Conservation (phyloP, 2,888 invertebrate genomes). For the Clunio marinus region DNA sequence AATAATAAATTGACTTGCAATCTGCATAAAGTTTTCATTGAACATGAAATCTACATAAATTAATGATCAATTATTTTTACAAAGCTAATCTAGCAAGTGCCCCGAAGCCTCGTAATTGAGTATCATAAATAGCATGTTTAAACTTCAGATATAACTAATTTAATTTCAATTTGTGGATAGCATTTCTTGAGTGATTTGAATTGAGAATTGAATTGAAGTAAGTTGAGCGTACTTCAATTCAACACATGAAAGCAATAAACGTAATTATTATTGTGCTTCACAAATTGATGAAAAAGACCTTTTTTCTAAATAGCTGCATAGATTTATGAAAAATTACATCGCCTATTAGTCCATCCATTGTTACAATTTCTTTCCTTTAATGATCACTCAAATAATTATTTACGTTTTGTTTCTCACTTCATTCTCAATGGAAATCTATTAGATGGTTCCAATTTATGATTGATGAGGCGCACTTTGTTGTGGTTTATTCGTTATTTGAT, state of each 20-base stretch:
- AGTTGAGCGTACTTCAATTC: neutral
- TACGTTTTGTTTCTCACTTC: neutral
- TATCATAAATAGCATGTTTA: slow-evolving; percentile 1
- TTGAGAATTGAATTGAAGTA: no score
- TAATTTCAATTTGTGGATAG: neutral
- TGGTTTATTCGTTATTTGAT: neutral
- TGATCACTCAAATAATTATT: neutral
- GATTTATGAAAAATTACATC: neutral
- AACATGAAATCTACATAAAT: neutral
- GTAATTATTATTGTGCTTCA: neutral
- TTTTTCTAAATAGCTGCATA: neutral
- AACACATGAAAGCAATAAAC: neutral
- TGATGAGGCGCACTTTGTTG: neutral
- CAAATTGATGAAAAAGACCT: neutral
- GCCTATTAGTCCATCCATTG: neutral
- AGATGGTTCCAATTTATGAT: slow-evolving; percentile 11
- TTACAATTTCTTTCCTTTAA: slow-evolving; percentile 16
- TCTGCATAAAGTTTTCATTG: no score
- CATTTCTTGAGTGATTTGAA: neutral
- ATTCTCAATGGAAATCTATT: slow-evolving; percentile 6
- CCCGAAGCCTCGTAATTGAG: neutral
- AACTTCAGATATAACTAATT: neutral
- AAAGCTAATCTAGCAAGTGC: neutral
- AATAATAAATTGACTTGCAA: neutral
- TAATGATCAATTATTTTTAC: neutral